A percentile compares a stretch with the other conserved stretches of the same genome.
Evolutionary conservation across 2,888 invertebrate species (phyloP).

Genomic region (Drosophila meridiana): DNA sequence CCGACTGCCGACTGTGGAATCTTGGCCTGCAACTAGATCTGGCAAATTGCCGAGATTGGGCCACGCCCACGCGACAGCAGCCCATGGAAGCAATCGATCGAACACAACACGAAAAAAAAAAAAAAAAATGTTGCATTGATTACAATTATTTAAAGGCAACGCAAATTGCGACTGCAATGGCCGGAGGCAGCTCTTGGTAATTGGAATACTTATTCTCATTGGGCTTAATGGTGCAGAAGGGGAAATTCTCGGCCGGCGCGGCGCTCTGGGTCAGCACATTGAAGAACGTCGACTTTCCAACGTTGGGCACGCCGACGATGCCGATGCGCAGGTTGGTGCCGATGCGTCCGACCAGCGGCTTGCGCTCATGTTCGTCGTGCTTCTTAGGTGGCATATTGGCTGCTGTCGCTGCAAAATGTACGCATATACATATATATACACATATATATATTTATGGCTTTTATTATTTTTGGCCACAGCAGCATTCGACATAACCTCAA

Average conservation of each 20-base stretch:
- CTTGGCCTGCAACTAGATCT: conserved; percentile 39
- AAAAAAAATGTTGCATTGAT: conserved; percentile 59
- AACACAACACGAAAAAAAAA: conserved; percentile 9
- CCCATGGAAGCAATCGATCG: conserved; percentile 22
- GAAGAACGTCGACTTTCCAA: conserved; percentile 99
- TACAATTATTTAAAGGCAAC: conserved; percentile 66
- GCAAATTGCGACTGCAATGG: conserved; percentile 42
- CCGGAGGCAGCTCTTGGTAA: conserved; percentile 41
- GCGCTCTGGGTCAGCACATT: conserved; percentile 99
- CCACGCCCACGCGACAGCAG: conserved; percentile 62
- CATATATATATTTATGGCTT: conserved; percentile 7
- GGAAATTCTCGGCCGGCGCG: conserved; percentile 99
- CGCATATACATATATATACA: background rate
- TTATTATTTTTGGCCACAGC: conserved; percentile 49
- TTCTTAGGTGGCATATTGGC: conserved; percentile 91
- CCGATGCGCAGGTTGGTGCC: conserved; percentile 98
- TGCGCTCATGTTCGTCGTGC: conserved; percentile 94
- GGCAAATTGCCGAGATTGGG: conserved; percentile 56
- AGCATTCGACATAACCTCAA: conserved; percentile 45
- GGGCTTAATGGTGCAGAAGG: conserved; percentile 99
- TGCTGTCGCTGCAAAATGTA: conserved; percentile 1
- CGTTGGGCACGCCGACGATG: conserved; percentile 96
- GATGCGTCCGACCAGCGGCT: conserved; percentile 96
- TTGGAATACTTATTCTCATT: conserved; percentile 98
- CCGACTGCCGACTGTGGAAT: conserved; percentile 7